Evolutionary conservation across 2,797 vertebrate genomes (phyloP).

Genomic region (Dendrocincla fuliginosa): DNA sequence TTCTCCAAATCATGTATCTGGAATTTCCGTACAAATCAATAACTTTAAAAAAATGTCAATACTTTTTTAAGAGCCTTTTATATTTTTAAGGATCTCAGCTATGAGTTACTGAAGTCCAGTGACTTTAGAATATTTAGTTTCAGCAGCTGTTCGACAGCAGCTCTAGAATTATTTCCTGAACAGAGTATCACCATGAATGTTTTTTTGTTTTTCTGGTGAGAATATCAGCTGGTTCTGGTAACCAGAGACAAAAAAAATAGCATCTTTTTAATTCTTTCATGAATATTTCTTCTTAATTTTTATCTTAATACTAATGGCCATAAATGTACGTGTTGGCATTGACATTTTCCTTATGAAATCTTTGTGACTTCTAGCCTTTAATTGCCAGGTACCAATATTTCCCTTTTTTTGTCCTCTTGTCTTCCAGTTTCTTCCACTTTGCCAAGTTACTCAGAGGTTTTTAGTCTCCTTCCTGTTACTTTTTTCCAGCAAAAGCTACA

Average conservation of each 20-base stretch:
- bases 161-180: not conserved
- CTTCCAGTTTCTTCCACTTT: not conserved
- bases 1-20: not conserved
- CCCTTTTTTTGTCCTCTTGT: not conserved
- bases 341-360: not conserved
- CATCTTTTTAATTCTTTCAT: not conserved
- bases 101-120: not conserved
- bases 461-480: not conserved
- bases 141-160: not conserved
- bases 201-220: not conserved
- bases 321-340: not conserved
- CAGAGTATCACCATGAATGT: not conserved
- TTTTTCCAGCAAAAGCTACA: not conserved
- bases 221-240: not conserved
- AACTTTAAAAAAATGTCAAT: not conserved
- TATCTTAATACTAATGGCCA: not conserved
- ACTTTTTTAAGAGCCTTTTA: not conserved
- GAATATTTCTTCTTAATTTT: not conserved
- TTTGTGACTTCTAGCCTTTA: not conserved
- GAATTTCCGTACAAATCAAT: not conserved
- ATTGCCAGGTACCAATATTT: not conserved
- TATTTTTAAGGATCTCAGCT: not conserved
- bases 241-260: not conserved
- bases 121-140: not conserved
- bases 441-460: not conserved